Percentiles rank a stretch among this genome's conserved stretches.
phyloP scores from a whole-genome alignment of 2,113 vertebrate species.

The Sinocyclocheilus rhinocerous region DNA sequence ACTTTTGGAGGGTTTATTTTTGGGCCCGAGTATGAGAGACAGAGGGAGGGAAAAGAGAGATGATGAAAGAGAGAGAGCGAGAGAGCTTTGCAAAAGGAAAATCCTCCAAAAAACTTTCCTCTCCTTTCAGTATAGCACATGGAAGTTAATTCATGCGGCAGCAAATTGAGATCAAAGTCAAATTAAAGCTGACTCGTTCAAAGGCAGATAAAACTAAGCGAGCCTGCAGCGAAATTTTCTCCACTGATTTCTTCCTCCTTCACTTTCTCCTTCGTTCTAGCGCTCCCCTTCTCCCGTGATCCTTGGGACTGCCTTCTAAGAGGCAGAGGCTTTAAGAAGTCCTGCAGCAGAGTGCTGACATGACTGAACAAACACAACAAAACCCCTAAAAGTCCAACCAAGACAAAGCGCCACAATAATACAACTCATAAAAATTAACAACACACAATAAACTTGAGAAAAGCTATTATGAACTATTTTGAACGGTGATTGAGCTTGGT shows the following conservation, averaged over 20 bases:
- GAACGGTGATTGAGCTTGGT: background rate
- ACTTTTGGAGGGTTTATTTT: slow-evolving; percentile 46
- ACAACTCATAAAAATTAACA: background rate
- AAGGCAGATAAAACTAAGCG: slow-evolving; percentile 80
- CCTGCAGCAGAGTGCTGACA: slow-evolving; percentile 28
- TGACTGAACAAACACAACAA: slow-evolving; percentile 25
- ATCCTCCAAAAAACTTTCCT: slow-evolving; percentile 69
- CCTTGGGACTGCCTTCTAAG: slow-evolving; percentile 51
- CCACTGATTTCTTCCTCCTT: slow-evolving; percentile 79
- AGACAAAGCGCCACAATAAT: background rate
- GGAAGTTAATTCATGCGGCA: slow-evolving; percentile 73
- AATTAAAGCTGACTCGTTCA: slow-evolving; percentile 84
- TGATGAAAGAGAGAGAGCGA: slow-evolving; percentile 14
- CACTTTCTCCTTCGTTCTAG: slow-evolving; percentile 57
- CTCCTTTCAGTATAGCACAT: slow-evolving; percentile 70
- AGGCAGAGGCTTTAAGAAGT: slow-evolving; percentile 61
- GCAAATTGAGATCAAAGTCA: slow-evolving; percentile 84
- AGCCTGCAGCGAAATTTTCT: slow-evolving; percentile 78
- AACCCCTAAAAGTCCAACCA: background rate
- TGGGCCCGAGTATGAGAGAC: slow-evolving; percentile 19
- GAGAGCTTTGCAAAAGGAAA: slow-evolving; percentile 56
- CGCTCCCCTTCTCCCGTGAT: slow-evolving; percentile 15
- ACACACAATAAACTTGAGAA: background rate
- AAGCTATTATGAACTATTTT: background rate
- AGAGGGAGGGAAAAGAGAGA: slow-evolving; percentile 22